A percentile compares a stretch with the other conserved stretches of the same genome.
Evolutionary conservation across 2,797 vertebrate genomes (phyloP).

Genomic region (Dendrocincla fuliginosa): DNA sequence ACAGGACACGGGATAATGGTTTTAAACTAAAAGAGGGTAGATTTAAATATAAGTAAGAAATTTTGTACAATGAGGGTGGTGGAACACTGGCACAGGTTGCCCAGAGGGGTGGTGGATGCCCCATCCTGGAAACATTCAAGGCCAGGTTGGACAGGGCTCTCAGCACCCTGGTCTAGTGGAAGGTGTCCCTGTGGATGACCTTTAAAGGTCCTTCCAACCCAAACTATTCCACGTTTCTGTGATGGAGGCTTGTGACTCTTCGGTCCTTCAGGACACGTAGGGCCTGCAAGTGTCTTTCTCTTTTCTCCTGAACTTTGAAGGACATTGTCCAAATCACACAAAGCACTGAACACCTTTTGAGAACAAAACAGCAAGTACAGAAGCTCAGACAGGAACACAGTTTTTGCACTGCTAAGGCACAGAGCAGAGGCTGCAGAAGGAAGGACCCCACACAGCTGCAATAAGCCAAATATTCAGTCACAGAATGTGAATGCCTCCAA

Average conservation of each 20-base stretch:
- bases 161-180: neutral
- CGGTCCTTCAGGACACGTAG: neutral
- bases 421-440: neutral
- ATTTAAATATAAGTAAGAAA: neutral
- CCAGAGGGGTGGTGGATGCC: neutral
- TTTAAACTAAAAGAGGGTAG: neutral
- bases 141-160: neutral
- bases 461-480: conserved; percentile 7
- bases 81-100: neutral
- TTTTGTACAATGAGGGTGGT: neutral
- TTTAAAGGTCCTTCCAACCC: neutral
- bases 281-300: neutral
- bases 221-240: neutral
- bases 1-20: neutral
- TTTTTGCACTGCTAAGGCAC: neutral
- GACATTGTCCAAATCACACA: neutral
- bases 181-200: neutral
- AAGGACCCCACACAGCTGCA: neutral
- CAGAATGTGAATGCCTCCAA: neutral
- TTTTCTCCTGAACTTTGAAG: neutral
- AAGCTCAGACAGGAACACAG: neutral
- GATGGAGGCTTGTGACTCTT: neutral
- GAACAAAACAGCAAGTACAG: neutral
- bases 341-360: neutral
- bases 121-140: neutral